Percentiles rank a stretch among this genome's conserved stretches.
phyloP scores from a whole-genome alignment of 2,888 invertebrate genomes.

The Zaprionus obscuricornis region DNA sequence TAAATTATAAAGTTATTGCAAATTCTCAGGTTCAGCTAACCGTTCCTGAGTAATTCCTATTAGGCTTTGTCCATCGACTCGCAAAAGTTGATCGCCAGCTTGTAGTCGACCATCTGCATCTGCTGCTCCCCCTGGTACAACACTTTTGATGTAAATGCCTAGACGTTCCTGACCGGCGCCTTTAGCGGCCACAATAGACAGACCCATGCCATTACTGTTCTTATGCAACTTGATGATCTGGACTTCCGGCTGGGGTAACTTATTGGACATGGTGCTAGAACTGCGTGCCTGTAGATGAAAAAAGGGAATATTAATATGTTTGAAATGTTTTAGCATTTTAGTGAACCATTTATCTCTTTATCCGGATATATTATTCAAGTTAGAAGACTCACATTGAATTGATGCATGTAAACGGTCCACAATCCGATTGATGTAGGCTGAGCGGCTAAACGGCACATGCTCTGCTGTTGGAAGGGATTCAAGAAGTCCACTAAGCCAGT shows the following conservation, averaged over 20 bases:
- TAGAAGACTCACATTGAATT: slow-evolving; percentile 84
- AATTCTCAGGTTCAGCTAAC: slow-evolving; percentile 69
- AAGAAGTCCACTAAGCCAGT: slow-evolving; percentile 95
- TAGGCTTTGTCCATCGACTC: slow-evolving; percentile 98
- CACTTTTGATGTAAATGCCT: slow-evolving; percentile 99
- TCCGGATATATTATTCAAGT: too few relatives aligned
- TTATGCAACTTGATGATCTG: slow-evolving; percentile 95
- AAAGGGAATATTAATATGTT: too few relatives aligned
- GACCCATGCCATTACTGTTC: slow-evolving; percentile 97
- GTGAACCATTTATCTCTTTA: too few relatives aligned
- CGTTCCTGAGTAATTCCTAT: slow-evolving; percentile 93
- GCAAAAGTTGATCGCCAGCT: slow-evolving; percentile 98
- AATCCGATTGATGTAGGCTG: slow-evolving; percentile 95
- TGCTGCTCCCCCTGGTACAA: slow-evolving; percentile 96
- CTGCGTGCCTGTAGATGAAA: slow-evolving; percentile 84
- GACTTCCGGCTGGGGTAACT: slow-evolving; percentile 88
- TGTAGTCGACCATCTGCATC: slow-evolving; percentile 96
- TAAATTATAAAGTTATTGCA: background rate
- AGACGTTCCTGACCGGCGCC: slow-evolving; percentile 91
- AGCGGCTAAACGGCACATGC: slow-evolving; percentile 94
- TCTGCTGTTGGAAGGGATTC: slow-evolving; percentile 91
- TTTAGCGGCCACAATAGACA: slow-evolving; percentile 99
- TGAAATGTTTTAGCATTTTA: too few relatives aligned
- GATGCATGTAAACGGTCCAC: slow-evolving; percentile 97
- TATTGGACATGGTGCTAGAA: slow-evolving; percentile 88